Evolutionary conservation across 2,113 vertebrate species (phyloP), one percentile per base, ranked within the genome.

Genomic region (Arvicanthis niloticus): DNA sequence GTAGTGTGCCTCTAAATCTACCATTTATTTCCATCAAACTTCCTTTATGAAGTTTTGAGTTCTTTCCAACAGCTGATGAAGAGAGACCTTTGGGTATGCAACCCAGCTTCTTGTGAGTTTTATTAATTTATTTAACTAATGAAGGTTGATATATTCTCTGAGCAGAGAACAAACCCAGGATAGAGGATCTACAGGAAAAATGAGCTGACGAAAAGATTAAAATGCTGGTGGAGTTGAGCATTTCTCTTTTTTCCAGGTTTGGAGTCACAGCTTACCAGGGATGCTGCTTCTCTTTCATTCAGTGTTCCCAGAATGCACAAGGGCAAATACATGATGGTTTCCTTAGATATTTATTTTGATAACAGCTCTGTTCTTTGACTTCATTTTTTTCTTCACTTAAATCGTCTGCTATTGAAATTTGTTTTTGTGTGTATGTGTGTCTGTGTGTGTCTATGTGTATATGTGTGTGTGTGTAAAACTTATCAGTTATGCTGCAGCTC

Each of bases 91-190:
- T 96, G 70, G 45, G 67, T 96, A 93, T 96, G 84, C 84, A 89
- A 51, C 73, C 29, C 68, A 58, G 58, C 73, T 96, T 94, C 45
- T 90, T 96, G 56, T 96, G 58, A 93, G 24, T 89, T 94, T 94
- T 68, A 81, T 94, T 80, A 97, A 87, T 88, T 93, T 95, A 89
- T 92, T 95, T 96, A 78, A 93, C 86, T 93, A 93, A 85, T 72
- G 51, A 80, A 92, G 45, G 91, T 82, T 93, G 60, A 62, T 78
- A 42, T 82, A 82, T 73, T 93, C 56, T 48, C 40, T 40, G 82
- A 89, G 76, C 53, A 92, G 77, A 81, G 73, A 85, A 56, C 94
- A 67, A 91, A 26, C 86, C 48, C 85, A 86, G 31, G 62, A 70
- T 56, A 82, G 29, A 92, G 56, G 45, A 1, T 95, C 68, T 86